Percentiles rank a stretch among this genome's conserved stretches.
phyloP scores from a whole-genome alignment of 23 tunicate genomes.

The Halocynthia aurantium region DNA sequence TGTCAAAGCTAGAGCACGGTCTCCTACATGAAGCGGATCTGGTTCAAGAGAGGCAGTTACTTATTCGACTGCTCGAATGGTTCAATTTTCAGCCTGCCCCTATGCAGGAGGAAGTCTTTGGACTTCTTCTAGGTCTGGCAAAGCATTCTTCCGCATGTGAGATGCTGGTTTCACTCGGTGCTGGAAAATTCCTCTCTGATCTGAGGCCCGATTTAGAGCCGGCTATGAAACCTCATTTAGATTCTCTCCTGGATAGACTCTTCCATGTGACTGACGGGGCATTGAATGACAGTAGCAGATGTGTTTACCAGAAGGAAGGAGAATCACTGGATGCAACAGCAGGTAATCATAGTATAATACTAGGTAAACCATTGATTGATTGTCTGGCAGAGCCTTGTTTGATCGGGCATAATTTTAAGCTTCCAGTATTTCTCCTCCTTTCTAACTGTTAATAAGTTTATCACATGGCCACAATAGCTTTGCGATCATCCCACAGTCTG shows the following conservation, averaged over 20 bases:
- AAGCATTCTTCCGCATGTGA: slow-evolving; percentile 75
- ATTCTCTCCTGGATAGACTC: slow-evolving; percentile 62
- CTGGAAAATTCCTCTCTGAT: slow-evolving; percentile 45
- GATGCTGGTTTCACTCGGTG: slow-evolving; percentile 84
- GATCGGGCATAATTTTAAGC: no score
- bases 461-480: no score
- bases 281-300: slow-evolving; percentile 11
- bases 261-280: slow-evolving; percentile 59
- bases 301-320: slow-evolving; percentile 30
- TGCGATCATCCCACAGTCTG: no score
- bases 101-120: slow-evolving; percentile 47
- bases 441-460: no score
- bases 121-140: slow-evolving; percentile 47
- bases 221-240: slow-evolving; percentile 40
- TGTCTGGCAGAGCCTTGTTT: no score
- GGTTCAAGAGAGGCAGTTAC: slow-evolving; percentile 67
- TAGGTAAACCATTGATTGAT: no score
- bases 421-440: no score
- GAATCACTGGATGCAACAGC: no score
- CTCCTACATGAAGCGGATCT: slow-evolving; percentile 75
- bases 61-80: slow-evolving; percentile 83
- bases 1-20: slow-evolving; percentile 89
- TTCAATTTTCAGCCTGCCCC: slow-evolving; percentile 79
- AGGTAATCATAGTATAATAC: no score
- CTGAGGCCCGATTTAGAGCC: slow-evolving; percentile 51